Evolutionary conservation across 1,140 invertebrate species (phyloP).

Genomic region (Orius insidiosus): DNA sequence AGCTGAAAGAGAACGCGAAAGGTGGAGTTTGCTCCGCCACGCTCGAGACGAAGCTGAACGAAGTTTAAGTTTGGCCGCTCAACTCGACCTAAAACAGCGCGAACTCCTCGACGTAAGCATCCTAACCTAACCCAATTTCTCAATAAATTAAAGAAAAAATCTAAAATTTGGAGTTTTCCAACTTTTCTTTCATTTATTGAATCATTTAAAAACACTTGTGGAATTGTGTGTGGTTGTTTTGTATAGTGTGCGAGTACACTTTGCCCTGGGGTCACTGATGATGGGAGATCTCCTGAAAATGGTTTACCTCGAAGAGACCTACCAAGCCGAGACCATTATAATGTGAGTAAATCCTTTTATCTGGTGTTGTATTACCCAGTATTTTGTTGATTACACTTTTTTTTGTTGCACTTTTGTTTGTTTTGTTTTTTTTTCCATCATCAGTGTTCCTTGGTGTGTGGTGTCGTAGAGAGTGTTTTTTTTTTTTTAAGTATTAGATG

Average conservation of each 20-base stretch:
- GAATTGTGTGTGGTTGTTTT: slow-evolving; percentile 9
- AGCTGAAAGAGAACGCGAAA: slow-evolving; percentile 70
- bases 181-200: too few relatives aligned
- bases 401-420: slow-evolving; percentile 1
- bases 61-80: slow-evolving; percentile 64
- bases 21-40: slow-evolving; percentile 70
- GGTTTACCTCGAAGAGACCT: slow-evolving; percentile 13
- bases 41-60: slow-evolving; percentile 78
- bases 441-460: slow-evolving; percentile 2
- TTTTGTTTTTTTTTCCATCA: slow-evolving; percentile 10
- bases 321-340: slow-evolving; percentile 10
- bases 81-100: slow-evolving; percentile 66
- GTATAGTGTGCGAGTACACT: slow-evolving; percentile 5
- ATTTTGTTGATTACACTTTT: slow-evolving; percentile 1
- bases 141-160: not conserved
- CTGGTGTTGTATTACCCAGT: not conserved
- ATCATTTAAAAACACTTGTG: slow-evolving; percentile 3
- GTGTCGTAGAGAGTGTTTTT: not conserved
- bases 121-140: slow-evolving; percentile 21
- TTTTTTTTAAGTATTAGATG: too few relatives aligned
- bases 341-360: slow-evolving; percentile 11
- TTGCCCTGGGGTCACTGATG: slow-evolving; percentile 8
- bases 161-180: too few relatives aligned
- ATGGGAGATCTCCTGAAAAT: slow-evolving; percentile 13
- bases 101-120: slow-evolving; percentile 49